Evolutionary conservation across 2,797 vertebrate species (phyloP), one percentile per base, ranked within the genome.

Genomic region (Dallia pectoralis): DNA sequence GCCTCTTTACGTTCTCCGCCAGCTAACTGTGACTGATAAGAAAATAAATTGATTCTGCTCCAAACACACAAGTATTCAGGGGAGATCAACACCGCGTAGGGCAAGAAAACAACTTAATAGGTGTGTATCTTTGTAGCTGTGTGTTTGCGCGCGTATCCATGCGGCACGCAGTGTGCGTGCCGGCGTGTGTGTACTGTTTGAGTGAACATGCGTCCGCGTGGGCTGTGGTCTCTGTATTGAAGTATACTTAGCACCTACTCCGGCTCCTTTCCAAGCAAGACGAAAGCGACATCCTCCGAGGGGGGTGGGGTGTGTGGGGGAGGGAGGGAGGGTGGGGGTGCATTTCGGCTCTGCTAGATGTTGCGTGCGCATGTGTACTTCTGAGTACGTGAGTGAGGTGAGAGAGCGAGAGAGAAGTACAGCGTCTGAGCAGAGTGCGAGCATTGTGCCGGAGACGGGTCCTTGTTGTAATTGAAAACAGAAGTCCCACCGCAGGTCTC

Each of bases 381-480:
- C 14, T 44, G 1, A 44, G 40, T 44, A 44, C 14, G 1, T 44
- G 40, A 44, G 40, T 9, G 40, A 44, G 40, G 14, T 44, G 1
- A 11, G 40, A 44, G 40, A 12, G 40, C 11, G 40, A 44, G 36
- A 40, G 40, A 59, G n/a, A 27, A 11, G 25, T 11, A 12, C 25
- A 22, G 53, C 14, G 25, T 59, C 53, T 25, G 12, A 59, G 53
- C 22, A 12, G 11, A 11, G 53, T 59, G n/a, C 25, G 9, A 25
- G 53, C 53, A n/a, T 1, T 25, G n/a, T 27, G 61, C 70, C 19
- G 48, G 67, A 67, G 74, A 73, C 73, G 69, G 75, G 75, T 75
- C 65, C 77, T 77, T 67, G 73, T 80, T 76, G 73, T 73, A 69
- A 67, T 53, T 68, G 71, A 76, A 71, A 73, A 48, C 22, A 29